Conservation (phyloP, 2,113 vertebrate genomes). For the Fregetta grallaria region DNA sequence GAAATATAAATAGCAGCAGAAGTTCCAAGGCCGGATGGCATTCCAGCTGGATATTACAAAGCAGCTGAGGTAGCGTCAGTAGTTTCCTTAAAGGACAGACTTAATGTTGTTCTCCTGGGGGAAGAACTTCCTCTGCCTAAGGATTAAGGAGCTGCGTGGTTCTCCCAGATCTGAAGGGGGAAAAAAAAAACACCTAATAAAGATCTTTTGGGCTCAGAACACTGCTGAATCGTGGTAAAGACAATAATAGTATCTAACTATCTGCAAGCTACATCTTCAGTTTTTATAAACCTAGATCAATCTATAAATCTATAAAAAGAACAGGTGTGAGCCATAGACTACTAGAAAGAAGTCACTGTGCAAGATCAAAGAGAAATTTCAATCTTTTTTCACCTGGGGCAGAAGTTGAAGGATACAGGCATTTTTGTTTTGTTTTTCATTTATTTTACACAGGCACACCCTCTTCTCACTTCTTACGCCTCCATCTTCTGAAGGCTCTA, state of each 20-base stretch:
- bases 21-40: background rate
- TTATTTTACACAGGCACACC: background rate
- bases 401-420: background rate
- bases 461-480: background rate
- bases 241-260: background rate
- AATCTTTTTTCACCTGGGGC: background rate
- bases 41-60: background rate
- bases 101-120: background rate
- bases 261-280: background rate
- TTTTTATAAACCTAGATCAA: background rate
- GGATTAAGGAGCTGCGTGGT: background rate
- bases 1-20: background rate
- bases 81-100: background rate
- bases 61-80: background rate
- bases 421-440: background rate
- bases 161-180: background rate
- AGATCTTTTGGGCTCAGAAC: background rate
- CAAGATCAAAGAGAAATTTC: background rate
- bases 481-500: background rate
- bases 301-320: background rate
- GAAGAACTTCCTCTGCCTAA: background rate
- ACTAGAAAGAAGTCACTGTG: background rate
- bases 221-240: background rate
- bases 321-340: background rate
- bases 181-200: background rate